Conservation (phyloP, 2,113 vertebrate species). For the Cebus imitator region DNA sequence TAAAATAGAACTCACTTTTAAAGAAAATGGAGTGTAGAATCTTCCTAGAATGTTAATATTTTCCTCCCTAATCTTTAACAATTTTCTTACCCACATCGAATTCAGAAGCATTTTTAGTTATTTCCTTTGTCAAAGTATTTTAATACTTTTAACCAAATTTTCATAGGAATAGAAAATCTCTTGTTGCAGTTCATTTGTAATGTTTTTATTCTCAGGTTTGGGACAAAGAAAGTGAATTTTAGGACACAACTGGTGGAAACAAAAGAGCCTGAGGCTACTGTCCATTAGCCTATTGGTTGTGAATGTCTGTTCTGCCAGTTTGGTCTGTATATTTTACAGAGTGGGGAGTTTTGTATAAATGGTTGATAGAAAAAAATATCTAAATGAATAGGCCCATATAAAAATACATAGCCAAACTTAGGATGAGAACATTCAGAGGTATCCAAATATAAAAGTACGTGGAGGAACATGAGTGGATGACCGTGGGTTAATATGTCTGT, state of each 20-base stretch:
- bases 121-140: neutral
- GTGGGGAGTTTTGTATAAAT: neutral
- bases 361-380: neutral
- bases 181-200: neutral
- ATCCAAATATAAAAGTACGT: neutral
- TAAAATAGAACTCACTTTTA: neutral
- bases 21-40: neutral
- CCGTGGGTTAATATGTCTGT: no score
- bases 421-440: neutral
- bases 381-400: neutral
- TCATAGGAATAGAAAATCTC: neutral
- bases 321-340: neutral
- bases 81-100: neutral
- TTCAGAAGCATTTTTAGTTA: neutral
- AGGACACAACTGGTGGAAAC: neutral
- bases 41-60: neutral
- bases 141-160: constrained; percentile 11
- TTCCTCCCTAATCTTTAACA: neutral
- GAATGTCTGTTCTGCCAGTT: neutral
- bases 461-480: neutral
- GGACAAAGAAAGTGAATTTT: neutral
- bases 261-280: neutral
- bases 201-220: neutral
- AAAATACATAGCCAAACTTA: neutral
- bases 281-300: neutral